Evolutionary conservation across 2,888 invertebrate genomes (phyloP).

Genomic region (Chromoteleia sp.): DNA sequence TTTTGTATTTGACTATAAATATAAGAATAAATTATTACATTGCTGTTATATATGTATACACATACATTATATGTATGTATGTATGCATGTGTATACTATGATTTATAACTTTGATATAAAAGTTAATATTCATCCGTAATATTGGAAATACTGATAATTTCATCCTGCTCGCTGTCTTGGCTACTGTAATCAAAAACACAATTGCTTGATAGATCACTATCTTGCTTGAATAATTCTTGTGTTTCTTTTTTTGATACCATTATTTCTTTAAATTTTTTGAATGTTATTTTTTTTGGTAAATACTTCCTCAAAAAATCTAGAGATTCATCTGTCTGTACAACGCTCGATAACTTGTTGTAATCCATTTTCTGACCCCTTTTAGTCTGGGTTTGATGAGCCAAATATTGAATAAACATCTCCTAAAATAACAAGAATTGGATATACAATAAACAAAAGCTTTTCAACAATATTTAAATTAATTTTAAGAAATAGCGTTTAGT

Average conservation of each 20-base stretch:
- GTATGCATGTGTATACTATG: too few species aligned
- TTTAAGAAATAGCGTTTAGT: conserved; percentile 1
- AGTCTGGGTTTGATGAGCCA: conserved; percentile 28
- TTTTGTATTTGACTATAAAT: too few species aligned
- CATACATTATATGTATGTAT: too few species aligned
- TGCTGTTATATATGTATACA: too few species aligned
- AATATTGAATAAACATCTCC: conserved; percentile 50
- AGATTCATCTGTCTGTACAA: conserved; percentile 42
- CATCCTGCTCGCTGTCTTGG: conserved; percentile 30
- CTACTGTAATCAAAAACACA: conserved; percentile 47
- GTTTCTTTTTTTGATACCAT: conserved; percentile 71
- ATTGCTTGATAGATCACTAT: conserved; percentile 41
- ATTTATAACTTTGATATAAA: neutral
- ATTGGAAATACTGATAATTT: neutral
- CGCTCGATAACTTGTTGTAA: conserved; percentile 24
- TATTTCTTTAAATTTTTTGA: conserved; percentile 61
- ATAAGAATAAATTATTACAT: too few species aligned
- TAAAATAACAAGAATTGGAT: conserved; percentile 12
- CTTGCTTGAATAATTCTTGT: conserved; percentile 7
- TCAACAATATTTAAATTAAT: neutral
- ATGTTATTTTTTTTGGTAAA: conserved; percentile 58
- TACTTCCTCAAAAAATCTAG: conserved; percentile 50
- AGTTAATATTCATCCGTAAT: neutral
- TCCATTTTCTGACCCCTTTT: conserved; percentile 35
- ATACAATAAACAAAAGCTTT: conserved; percentile 15